Evolutionary conservation across 2,888 invertebrate species (phyloP).

Genomic region (Caenorhabditis becei): DNA sequence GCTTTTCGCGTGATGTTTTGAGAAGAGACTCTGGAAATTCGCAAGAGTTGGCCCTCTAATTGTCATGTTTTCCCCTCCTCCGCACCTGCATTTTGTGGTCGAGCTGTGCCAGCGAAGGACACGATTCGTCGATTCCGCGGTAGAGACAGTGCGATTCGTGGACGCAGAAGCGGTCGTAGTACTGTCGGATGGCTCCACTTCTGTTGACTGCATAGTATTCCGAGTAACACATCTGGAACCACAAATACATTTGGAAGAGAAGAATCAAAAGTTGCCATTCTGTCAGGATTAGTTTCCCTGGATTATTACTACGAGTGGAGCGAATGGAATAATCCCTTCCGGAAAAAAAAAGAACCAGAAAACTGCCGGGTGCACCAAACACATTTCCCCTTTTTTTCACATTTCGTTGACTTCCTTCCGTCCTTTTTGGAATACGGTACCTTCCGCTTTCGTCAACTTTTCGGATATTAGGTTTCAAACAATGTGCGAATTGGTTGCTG

Average conservation of each 20-base stretch:
- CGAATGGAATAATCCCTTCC: constrained; percentile 10
- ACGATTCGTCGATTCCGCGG: constrained; percentile 69
- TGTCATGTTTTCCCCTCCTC: constrained; percentile 24
- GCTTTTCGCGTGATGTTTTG: constrained; percentile 62
- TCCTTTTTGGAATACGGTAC: constrained; percentile 16
- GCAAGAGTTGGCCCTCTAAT: constrained; percentile 16
- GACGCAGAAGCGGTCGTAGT: constrained; percentile 74
- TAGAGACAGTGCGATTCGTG: constrained; percentile 67
- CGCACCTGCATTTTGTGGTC: constrained; percentile 68
- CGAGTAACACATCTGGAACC: constrained; percentile 71
- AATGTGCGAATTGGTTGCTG: constrained; percentile 43
- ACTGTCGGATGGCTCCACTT: constrained; percentile 64
- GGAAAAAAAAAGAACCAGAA: constrained; percentile 5
- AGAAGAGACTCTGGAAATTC: constrained; percentile 59
- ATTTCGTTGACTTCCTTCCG: constrained; percentile 10
- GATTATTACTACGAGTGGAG: constrained; percentile 19
- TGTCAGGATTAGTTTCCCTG: constrained; percentile 15
- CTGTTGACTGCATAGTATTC: constrained; percentile 72
- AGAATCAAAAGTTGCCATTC: constrained; percentile 4
- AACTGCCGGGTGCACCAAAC: not conserved
- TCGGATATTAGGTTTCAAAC: constrained; percentile 36
- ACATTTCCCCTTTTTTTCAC: no score
- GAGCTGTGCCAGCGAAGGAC: constrained; percentile 63
- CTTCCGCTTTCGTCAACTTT: constrained; percentile 33
- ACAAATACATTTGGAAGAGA: no score